Evolutionary conservation across 2,888 invertebrate genomes (phyloP).

Genomic region (Atrina japonica): DNA sequence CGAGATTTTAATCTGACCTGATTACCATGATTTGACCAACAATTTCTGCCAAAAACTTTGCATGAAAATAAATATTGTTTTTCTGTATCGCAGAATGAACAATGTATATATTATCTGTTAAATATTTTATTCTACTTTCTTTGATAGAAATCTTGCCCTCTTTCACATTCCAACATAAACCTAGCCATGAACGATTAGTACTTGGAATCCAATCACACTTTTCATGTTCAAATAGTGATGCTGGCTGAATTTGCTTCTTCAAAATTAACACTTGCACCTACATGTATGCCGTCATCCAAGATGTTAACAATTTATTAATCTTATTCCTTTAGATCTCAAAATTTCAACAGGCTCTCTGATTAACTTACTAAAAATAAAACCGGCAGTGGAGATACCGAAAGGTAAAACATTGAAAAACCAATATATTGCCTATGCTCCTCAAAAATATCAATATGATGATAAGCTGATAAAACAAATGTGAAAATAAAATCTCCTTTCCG

Average conservation of each 20-base stretch:
- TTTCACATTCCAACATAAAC: no score
- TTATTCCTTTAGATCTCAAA: conserved; percentile 20
- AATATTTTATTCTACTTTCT: conserved; percentile 24
- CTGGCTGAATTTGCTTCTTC: no score
- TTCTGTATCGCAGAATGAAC: no score
- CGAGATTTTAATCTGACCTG: no score
- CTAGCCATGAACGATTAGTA: conserved; percentile 19
- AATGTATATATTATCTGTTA: conserved; percentile 28
- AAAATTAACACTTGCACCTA: neutral
- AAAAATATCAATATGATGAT: conserved; percentile 40
- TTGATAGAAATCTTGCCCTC: no score
- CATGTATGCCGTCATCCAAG: conserved; percentile 40
- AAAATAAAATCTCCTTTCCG: conserved; percentile 34
- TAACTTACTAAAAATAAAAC: conserved; percentile 26
- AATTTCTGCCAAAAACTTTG: no score
- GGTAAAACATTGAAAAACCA: conserved; percentile 4
- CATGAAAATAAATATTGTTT: no score
- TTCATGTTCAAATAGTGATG: conserved; percentile 12
- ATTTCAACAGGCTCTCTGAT: conserved; percentile 8
- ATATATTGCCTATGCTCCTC: conserved; percentile 28
- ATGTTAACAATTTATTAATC: conserved; percentile 21
- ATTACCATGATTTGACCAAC: no score
- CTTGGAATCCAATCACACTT: no score
- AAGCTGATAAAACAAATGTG: conserved; percentile 31
- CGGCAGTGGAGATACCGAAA: no score